Evolutionary conservation across 2,888 invertebrate species (phyloP).

Genomic region (Abscondita cerata): DNA sequence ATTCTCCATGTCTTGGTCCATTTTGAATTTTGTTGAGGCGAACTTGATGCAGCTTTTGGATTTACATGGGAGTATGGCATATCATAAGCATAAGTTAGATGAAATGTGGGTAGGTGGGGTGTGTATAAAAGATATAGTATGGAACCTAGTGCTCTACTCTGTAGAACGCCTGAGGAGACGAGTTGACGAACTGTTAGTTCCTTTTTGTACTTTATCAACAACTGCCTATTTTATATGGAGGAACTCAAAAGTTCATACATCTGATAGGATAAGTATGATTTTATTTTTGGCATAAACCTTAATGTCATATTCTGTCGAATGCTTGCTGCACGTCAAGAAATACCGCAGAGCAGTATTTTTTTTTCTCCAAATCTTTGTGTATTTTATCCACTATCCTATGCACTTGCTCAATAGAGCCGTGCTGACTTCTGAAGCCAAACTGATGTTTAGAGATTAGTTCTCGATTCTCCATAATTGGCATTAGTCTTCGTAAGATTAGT

Average conservation of each 20-base stretch:
- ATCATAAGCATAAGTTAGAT: background rate
- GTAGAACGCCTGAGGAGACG: background rate
- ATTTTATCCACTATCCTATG: constrained; percentile 14
- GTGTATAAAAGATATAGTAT: background rate
- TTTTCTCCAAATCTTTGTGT: background rate
- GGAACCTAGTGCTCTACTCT: background rate
- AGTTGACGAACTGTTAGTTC: background rate
- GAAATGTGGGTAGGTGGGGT: background rate
- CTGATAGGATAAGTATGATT: background rate
- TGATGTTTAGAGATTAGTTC: background rate
- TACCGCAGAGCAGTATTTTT: constrained; percentile 2
- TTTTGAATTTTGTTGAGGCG: background rate
- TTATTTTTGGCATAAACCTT: background rate
- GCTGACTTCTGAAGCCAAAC: background rate
- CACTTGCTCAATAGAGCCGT: constrained; percentile 10
- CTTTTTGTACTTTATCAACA: background rate
- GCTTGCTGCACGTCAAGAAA: constrained; percentile 2
- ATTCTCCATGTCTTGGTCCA: background rate
- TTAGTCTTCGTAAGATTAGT: constrained; percentile 11
- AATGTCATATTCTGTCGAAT: background rate
- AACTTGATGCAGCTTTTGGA: background rate
- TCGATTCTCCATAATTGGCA: background rate
- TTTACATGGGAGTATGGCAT: background rate
- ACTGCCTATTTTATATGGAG: background rate
- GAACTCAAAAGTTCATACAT: background rate